Evolutionary conservation across 2,888 invertebrate genomes (phyloP).

Genomic region (Trichopoda pennipes): DNA sequence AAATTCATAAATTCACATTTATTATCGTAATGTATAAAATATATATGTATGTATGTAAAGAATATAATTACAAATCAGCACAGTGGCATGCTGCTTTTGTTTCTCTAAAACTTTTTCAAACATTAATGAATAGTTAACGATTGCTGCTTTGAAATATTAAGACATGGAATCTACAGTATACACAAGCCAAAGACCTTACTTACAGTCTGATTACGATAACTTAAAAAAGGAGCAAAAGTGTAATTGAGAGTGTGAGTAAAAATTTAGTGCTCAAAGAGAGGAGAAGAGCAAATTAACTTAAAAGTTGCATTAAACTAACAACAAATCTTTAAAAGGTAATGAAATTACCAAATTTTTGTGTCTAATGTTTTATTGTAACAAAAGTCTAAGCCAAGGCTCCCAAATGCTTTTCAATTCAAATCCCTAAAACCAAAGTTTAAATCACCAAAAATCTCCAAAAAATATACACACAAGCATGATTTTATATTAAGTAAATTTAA

Average conservation of each 20-base stretch:
- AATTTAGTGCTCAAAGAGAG: not conserved
- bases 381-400: no score
- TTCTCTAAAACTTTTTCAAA: not conserved
- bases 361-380: not conserved
- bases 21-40: no score
- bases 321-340: slow-evolving; percentile 28
- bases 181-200: not conserved
- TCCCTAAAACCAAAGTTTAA: no score
- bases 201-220: slow-evolving; percentile 8
- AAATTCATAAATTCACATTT: no score
- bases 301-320: slow-evolving; percentile 38
- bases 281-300: slow-evolving; percentile 14
- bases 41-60: no score
- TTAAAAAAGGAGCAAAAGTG: slow-evolving; percentile 22
- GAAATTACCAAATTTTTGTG: slow-evolving; percentile 6
- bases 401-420: no score
- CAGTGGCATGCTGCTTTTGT: not conserved
- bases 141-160: slow-evolving; percentile 10
- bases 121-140: slow-evolving; percentile 9
- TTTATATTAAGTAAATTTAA: no score
- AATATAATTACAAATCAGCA: no score
- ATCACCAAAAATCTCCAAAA: no score
- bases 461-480: no score
- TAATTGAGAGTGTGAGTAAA: slow-evolving; percentile 36
- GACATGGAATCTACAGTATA: not conserved